Conservation (phyloP, 2,797 vertebrate genomes). For the Scolopax rusticola region DNA sequence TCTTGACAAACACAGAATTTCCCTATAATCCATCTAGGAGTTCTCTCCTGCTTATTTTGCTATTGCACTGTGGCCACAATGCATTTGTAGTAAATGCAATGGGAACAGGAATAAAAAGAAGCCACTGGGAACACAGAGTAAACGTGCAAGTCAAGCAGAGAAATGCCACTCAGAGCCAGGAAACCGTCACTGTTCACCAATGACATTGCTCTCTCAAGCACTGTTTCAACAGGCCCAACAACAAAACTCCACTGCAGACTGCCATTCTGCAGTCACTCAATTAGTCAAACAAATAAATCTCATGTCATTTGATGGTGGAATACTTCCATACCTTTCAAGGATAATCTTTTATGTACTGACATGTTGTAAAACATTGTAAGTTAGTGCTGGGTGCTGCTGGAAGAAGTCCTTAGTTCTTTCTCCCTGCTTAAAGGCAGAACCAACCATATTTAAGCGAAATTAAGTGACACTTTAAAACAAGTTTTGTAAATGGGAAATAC, state of each 20-base stretch:
- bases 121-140: background rate
- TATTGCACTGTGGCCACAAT: background rate
- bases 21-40: background rate
- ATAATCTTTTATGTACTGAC: background rate
- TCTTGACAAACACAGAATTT: background rate
- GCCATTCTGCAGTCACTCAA: background rate
- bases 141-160: background rate
- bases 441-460: background rate
- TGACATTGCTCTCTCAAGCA: fast-evolving
- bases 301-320: background rate
- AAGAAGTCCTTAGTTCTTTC: background rate
- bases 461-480: background rate
- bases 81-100: background rate
- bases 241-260: background rate
- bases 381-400: background rate
- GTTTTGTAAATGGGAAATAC: background rate
- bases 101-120: background rate
- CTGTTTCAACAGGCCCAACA: background rate
- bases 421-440: background rate
- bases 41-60: background rate
- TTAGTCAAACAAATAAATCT: background rate
- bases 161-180: background rate
- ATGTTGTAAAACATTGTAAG: background rate
- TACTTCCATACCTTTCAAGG: background rate
- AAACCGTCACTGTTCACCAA: background rate